Evolutionary conservation across 1,140 invertebrate genomes (phyloP), one percentile per base, ranked within the genome.

Genomic region (Eubasilissa regina): DNA sequence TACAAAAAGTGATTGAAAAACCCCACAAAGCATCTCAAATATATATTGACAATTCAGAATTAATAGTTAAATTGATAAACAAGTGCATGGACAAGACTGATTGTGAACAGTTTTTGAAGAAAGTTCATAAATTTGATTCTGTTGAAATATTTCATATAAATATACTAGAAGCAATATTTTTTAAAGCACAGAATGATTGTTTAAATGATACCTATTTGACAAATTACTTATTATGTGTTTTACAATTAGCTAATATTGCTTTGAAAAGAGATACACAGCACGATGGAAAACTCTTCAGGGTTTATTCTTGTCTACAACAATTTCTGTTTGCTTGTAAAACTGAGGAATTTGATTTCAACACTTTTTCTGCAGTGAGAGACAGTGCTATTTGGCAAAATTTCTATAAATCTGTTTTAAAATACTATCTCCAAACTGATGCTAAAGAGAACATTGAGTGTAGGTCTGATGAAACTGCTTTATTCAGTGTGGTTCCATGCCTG

Each of bases 301-400:
- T 89, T 77, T 89, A 81, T 64, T 86, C 82, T 72, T 86, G 84
- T 80, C 89, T 86, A 81, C 85, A 85, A 78, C 87, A 79, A 80
- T 85, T 84, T 75, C 89, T 70, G 83, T 74, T 81, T 86, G 25
- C 80, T 17, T 72, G 84, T 84, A 83, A 85, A 83, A 75, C 84
- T 0, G 81, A 81, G 8, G 79, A 85, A 1, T 6, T 35, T 0
- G 62, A 87, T 53, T 85, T 87, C 62, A 84, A 87, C 35, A 84
- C 86, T 6, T 90, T 89, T 78, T 87, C 88, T 48, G 86, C 88
- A 79, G 77, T 92, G 3, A 89, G 83, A 48, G 89, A 89, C 77
- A 91, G 90, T 84, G 86, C 90, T 48, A 89, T 90, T 7, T 94
- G 94, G 91, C 87, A 92, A 15, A 91, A 91, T 68, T 94, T 93